These are phyloP conservation scores for Zosterops lateralis DNA, from an alignment of 2,113 vertebrate species.

Conservation along the genomic window DNA sequence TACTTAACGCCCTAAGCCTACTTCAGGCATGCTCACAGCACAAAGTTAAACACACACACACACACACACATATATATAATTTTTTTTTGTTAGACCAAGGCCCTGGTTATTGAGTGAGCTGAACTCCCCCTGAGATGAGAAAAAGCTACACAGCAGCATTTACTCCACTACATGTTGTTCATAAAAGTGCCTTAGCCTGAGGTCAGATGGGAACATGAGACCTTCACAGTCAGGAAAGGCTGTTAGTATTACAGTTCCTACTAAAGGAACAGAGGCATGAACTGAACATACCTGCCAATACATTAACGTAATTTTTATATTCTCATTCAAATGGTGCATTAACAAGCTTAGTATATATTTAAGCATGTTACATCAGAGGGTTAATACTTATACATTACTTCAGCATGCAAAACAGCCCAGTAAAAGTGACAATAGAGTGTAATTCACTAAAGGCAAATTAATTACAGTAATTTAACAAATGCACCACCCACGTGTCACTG, in stretches of 20 bases:
- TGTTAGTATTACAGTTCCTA: background rate
- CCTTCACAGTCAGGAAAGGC: background rate
- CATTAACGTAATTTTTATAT: background rate
- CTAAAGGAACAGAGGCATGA: background rate
- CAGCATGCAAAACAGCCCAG: background rate
- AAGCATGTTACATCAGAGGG: background rate
- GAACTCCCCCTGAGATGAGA: background rate
- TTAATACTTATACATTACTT: background rate
- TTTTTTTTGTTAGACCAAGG: background rate
- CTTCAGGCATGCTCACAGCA: background rate
- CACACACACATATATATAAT: too few relatives aligned
- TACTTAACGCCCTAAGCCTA: background rate
- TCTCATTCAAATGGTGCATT: background rate
- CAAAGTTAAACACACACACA: background rate
- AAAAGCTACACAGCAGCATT: background rate
- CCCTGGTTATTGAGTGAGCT: background rate
- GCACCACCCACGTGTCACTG: background rate
- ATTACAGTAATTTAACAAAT: conserved; percentile 41
- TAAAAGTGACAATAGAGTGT: conserved; percentile 24
- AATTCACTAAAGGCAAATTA: conserved; percentile 41
- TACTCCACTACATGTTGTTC: background rate
- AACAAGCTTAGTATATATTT: background rate
- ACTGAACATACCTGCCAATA: background rate
- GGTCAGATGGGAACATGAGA: background rate
- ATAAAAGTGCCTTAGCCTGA: background rate